phyloP scores from a whole-genome alignment of 2,888 invertebrate species.

The Dichetophora obliterata region DNA sequence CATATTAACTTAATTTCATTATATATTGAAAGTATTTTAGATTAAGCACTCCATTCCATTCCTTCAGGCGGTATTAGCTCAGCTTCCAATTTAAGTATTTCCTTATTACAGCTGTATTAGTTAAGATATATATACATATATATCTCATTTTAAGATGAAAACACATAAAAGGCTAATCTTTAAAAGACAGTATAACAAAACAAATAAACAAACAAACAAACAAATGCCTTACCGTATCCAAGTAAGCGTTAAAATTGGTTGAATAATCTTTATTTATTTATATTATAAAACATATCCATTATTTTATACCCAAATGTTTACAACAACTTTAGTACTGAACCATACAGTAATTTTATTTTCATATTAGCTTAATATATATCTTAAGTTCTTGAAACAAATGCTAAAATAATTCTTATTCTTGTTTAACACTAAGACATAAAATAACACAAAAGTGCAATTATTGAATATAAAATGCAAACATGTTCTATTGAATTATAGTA shows the following conservation, averaged over 20 bases:
- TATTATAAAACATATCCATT: not conserved
- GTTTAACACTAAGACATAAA: constrained; percentile 1
- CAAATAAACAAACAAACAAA: constrained; percentile 12
- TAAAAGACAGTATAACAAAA: constrained; percentile 34
- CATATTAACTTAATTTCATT: constrained; percentile 7
- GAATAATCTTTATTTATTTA: not conserved
- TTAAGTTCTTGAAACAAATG: constrained; percentile 9
- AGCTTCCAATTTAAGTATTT: constrained; percentile 33
- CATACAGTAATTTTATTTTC: constrained; percentile 17
- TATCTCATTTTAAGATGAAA: constrained; percentile 1
- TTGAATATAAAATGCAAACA: constrained; percentile 21
- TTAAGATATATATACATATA: no score
- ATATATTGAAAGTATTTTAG: constrained; percentile 23
- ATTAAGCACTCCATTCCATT: constrained; percentile 34
- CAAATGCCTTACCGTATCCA: constrained; percentile 13
- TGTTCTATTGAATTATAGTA: constrained; percentile 15
- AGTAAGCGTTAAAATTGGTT: not conserved
- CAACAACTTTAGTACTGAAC: constrained; percentile 21
- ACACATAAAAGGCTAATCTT: constrained; percentile 19
- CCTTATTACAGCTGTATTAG: constrained; percentile 16
- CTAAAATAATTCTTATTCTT: not conserved
- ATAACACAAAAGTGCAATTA: constrained; percentile 37
- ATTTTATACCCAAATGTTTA: not conserved
- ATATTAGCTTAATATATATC: constrained; percentile 16
- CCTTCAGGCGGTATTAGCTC: constrained; percentile 22